Evolutionary conservation across 2,797 vertebrate species (phyloP).

Genomic region (Oryzias dopingdopingensis): DNA sequence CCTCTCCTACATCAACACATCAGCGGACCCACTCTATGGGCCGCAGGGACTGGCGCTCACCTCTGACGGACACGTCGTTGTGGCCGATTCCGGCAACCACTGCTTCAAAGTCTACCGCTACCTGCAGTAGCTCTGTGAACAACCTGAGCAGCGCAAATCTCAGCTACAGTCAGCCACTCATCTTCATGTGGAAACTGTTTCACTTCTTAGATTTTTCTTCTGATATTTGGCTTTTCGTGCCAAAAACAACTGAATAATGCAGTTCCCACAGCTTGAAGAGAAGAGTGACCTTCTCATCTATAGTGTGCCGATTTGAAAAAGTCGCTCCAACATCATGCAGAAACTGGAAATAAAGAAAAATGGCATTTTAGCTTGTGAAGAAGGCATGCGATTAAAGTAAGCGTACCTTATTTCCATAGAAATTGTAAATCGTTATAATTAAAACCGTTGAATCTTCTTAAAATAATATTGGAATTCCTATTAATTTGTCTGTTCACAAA

Average conservation of each 20-base stretch:
- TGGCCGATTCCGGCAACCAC: constrained; percentile 98
- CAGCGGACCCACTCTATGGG: constrained; percentile 95
- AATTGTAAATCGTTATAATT: constrained; percentile 10
- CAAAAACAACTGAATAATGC: constrained; percentile 9
- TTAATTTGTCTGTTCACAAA: constrained; percentile 51
- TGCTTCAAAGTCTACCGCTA: constrained; percentile 99
- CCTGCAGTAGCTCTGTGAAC: constrained; percentile 81
- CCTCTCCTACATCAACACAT: constrained; percentile 98
- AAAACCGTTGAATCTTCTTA: constrained; percentile 40
- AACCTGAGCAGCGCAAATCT: constrained; percentile 24
- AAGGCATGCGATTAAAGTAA: constrained; percentile 1
- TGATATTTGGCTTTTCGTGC: constrained; percentile 12
- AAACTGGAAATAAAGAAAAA: constrained; percentile 38
- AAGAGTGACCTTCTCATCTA: constrained; percentile 21
- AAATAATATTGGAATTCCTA: constrained; percentile 31
- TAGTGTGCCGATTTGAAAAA: constrained; percentile 19
- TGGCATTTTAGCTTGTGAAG: constrained; percentile 14
- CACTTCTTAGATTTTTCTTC: constrained; percentile 37
- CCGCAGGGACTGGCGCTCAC: constrained; percentile 96
- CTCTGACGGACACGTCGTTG: constrained; percentile 94
- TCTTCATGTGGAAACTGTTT: constrained; percentile 19
- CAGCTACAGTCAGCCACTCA: constrained; percentile 13
- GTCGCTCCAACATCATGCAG: constrained; percentile 21
- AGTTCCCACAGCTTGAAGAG: constrained; percentile 11
- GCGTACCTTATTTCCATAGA: constrained; percentile 16